Evolutionary conservation across 2,888 invertebrate species (phyloP).

Genomic region (Cerastis leucographa): DNA sequence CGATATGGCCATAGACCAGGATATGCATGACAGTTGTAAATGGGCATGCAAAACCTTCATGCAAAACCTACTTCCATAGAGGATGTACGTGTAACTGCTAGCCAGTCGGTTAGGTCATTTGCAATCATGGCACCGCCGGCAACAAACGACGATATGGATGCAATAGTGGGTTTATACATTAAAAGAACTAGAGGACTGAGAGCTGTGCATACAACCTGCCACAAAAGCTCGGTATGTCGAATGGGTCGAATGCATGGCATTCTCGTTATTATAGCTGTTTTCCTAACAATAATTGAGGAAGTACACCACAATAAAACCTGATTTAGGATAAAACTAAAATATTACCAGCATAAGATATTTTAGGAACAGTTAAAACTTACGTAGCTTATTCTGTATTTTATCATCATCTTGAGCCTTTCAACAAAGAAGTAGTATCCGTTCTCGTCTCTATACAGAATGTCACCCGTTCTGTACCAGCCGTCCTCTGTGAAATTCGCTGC

Average conservation of each 20-base stretch:
- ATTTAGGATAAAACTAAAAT: neutral
- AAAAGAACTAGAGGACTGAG: neutral
- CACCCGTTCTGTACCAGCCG: constrained; percentile 88
- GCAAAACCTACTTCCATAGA: neutral
- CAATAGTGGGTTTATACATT: no score
- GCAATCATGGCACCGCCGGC: neutral
- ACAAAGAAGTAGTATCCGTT: constrained; percentile 84
- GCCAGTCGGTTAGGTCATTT: neutral
- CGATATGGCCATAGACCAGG: neutral
- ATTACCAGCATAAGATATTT: no score
- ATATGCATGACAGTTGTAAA: no score
- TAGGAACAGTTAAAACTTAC: constrained; percentile 67
- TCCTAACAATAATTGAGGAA: no score
- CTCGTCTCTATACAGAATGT: constrained; percentile 87
- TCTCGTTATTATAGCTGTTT: no score
- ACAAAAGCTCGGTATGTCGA: neutral
- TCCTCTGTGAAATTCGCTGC: constrained; percentile 65
- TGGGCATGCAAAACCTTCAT: no score
- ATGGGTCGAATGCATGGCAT: no score
- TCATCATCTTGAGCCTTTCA: constrained; percentile 87
- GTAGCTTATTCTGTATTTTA: constrained; percentile 86
- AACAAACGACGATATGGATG: neutral
- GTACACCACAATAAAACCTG: no score
- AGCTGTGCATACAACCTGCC: neutral
- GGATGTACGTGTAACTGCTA: neutral